Evolutionary conservation across 37 sponge, comb jelly and placozoan species (phyloP).

Genomic region (Bolinopsis microptera): DNA sequence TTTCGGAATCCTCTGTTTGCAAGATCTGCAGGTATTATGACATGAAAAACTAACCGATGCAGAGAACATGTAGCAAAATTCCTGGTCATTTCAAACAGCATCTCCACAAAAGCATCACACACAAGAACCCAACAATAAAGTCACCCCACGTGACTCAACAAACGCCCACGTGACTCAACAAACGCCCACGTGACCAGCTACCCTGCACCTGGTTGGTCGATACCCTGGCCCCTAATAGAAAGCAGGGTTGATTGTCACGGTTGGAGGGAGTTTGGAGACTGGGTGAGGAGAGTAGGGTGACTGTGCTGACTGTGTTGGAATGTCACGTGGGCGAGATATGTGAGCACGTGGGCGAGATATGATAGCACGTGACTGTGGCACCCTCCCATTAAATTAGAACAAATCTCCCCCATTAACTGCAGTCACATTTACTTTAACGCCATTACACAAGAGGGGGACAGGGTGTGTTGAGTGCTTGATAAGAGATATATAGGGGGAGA

Average conservation of each 20-base stretch:
- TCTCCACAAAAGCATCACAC: background rate
- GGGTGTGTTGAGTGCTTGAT: no score
- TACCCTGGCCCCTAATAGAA: background rate
- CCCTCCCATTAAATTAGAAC: background rate
- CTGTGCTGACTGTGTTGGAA: no score
- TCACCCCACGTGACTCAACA: background rate
- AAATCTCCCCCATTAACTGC: background rate
- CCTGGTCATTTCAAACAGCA: background rate
- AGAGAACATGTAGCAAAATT: no score
- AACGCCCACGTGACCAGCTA: background rate
- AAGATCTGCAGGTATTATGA: no score
- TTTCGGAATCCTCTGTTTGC: no score
- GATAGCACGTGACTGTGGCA: no score
- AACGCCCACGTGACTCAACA: background rate
- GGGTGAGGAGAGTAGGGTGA: background rate
- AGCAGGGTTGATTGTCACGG: background rate
- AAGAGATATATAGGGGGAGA: no score
- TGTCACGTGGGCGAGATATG: no score
- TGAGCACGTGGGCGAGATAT: no score
- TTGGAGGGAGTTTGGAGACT: background rate
- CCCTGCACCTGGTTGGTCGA: background rate
- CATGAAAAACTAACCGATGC: no score
- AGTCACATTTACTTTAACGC: no score
- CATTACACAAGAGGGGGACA: no score
- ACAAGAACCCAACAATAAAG: background rate